Conservation (phyloP, 2,797 vertebrate genomes). For the Hapalemur alaotrensis region DNA sequence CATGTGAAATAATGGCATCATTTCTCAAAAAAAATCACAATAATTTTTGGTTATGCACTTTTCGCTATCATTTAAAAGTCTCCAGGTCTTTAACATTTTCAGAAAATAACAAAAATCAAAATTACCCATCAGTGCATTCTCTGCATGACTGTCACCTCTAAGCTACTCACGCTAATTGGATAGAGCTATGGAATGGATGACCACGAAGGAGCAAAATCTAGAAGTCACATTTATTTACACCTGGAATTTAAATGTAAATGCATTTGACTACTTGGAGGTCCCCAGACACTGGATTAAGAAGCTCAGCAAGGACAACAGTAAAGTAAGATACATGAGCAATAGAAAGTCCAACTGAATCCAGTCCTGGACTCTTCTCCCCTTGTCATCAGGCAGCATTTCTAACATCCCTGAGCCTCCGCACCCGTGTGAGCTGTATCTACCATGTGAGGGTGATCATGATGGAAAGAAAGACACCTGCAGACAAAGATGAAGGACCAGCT, state of each 20-base stretch:
- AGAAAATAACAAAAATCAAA: slow-evolving; percentile 46
- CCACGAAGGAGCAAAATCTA: not conserved
- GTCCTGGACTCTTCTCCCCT: not conserved
- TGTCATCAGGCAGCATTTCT: not conserved
- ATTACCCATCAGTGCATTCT: slow-evolving; percentile 4
- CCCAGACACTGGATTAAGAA: not conserved
- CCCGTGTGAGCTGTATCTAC: accelerated
- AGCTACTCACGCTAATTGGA: not conserved
- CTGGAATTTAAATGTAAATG: not conserved
- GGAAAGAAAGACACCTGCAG: not conserved
- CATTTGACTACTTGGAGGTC: not conserved
- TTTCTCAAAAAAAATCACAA: slow-evolving; percentile 42
- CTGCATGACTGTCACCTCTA: not conserved
- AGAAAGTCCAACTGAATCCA: accelerated
- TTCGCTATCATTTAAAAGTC: slow-evolving; percentile 45
- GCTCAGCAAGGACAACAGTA: accelerated
- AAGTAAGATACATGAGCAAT: not conserved
- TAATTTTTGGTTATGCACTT: slow-evolving; percentile 46
- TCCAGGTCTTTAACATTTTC: slow-evolving; percentile 1
- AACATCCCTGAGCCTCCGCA: accelerated
- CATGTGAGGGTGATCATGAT: not conserved
- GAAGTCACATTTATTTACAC: not conserved
- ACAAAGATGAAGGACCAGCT: accelerated
- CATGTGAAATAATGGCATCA: slow-evolving; percentile 62
- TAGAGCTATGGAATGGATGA: not conserved